Conservation (phyloP, 2,113 vertebrate genomes). For the Phyllostomus discolor region DNA sequence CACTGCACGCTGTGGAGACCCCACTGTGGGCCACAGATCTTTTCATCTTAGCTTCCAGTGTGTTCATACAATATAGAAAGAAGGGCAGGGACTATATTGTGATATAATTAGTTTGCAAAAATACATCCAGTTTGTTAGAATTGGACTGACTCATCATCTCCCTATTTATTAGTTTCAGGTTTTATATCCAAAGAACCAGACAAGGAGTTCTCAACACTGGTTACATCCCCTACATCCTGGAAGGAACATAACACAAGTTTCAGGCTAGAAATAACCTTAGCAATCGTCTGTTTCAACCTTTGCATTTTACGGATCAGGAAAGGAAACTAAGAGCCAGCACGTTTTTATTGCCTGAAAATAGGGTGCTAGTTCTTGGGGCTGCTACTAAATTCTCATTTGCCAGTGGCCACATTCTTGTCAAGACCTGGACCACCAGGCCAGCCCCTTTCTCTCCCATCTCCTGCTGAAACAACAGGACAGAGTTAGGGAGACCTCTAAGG, state of each 20-base stretch:
- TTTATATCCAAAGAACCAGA: background rate
- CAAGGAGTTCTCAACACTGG: background rate
- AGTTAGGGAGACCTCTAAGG: background rate
- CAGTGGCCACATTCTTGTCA: background rate
- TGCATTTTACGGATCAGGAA: background rate
- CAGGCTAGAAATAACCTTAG: background rate
- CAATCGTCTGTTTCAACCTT: background rate
- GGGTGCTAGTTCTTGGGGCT: background rate
- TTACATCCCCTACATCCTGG: background rate
- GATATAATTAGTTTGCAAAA: conserved; percentile 8
- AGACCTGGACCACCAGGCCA: background rate
- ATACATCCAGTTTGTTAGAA: background rate
- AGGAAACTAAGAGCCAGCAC: background rate
- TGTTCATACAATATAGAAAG: background rate
- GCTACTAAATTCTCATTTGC: background rate
- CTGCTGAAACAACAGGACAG: background rate
- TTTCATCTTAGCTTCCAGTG: background rate
- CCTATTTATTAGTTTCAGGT: background rate
- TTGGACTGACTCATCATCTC: background rate
- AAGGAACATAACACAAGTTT: background rate
- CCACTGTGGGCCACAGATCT: background rate
- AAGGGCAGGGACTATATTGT: background rate
- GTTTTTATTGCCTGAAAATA: background rate
- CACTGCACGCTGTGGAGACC: background rate
- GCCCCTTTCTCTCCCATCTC: background rate